Percentiles rank a stretch among this genome's conserved stretches.
These are phyloP conservation scores for Megalops cyprinoides DNA, from an alignment of 2,797 vertebrate species.

Conservation along the genomic window DNA sequence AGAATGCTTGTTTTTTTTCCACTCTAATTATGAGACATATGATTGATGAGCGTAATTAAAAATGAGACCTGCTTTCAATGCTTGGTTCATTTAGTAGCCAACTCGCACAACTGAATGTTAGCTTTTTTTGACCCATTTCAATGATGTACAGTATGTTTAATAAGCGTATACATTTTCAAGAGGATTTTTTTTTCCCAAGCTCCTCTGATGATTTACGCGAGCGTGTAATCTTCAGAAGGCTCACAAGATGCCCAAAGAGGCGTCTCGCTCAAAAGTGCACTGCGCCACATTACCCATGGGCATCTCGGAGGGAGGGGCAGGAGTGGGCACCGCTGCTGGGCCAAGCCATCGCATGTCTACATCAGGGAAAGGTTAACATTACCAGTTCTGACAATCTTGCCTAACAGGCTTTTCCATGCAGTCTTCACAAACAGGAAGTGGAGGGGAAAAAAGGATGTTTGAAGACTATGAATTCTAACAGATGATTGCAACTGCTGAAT, in stretches of 20 bases:
- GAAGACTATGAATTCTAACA: conserved; percentile 38
- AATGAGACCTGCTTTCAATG: conserved; percentile 41
- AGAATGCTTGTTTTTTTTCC: conserved; percentile 19
- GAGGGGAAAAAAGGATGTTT: conserved; percentile 40
- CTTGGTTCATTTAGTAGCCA: conserved; percentile 47
- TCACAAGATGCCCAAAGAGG: conserved; percentile 28
- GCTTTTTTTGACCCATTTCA: conserved; percentile 30
- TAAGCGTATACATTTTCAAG: conserved; percentile 23
- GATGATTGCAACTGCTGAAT: conserved; percentile 41
- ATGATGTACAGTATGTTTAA: conserved; percentile 37
- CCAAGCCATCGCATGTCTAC: conserved; percentile 69
- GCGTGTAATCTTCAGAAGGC: conserved; percentile 2
- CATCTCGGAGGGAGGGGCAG: conserved; percentile 17
- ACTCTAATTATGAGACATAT: conserved; percentile 35
- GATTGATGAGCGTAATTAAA: conserved; percentile 53
- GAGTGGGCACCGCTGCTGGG: conserved; percentile 62
- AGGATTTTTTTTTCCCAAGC: neutral
- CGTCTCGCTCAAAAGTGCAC: conserved; percentile 1
- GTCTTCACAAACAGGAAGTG: conserved; percentile 54
- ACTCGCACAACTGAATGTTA: conserved; percentile 27
- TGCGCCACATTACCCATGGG: neutral
- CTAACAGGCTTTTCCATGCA: conserved; percentile 64
- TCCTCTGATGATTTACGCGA: conserved; percentile 15
- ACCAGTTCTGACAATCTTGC: conserved; percentile 72
- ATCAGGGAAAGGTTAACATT: conserved; percentile 70